phyloP scores from a whole-genome alignment of 1,140 invertebrate genomes.

The Caenorhabditis brenneri region DNA sequence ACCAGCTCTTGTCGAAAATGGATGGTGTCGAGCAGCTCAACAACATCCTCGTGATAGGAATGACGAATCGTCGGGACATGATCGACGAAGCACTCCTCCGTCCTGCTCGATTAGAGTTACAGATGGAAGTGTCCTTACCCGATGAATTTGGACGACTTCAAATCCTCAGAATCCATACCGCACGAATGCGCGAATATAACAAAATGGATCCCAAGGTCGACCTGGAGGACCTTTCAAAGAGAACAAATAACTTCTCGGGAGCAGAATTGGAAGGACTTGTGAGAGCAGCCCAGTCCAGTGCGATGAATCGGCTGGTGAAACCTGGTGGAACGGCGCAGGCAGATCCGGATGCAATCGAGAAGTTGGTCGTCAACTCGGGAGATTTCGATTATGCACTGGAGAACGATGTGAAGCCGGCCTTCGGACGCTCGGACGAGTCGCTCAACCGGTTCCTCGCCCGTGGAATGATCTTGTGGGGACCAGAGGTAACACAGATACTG shows the following conservation, averaged over 20 bases:
- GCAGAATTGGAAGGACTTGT: constrained; percentile 98
- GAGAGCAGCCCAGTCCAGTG: constrained; percentile 93
- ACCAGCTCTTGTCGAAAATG: constrained; percentile 96
- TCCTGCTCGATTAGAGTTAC: constrained; percentile 94
- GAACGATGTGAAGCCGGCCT: constrained; percentile 92
- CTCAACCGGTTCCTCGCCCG: constrained; percentile 22
- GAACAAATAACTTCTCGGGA: constrained; percentile 98
- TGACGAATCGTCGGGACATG: constrained; percentile 92
- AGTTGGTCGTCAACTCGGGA: constrained; percentile 82
- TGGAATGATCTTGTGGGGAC: constrained; percentile 76
- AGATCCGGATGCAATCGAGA: constrained; percentile 93
- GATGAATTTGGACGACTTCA: constrained; percentile 89
- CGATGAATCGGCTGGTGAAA: constrained; percentile 97
- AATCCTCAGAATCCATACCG: constrained; percentile 95
- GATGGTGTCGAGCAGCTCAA: constrained; percentile 99
- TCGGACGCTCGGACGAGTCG: constrained; percentile 36
- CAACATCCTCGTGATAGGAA: constrained; percentile 95
- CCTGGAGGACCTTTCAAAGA: constrained; percentile 81
- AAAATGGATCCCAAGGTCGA: constrained; percentile 90
- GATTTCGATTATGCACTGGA: constrained; percentile 96
- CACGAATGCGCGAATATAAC: constrained; percentile 85
- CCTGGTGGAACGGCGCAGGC: constrained; percentile 86
- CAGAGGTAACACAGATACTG: constrained; percentile 83
- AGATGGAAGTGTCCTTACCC: constrained; percentile 97
- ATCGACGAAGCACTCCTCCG: constrained; percentile 96